Evolutionary conservation across 2,113 vertebrate genomes (phyloP), one percentile per base, ranked within the genome.

Genomic region (Taxidea taxus): DNA sequence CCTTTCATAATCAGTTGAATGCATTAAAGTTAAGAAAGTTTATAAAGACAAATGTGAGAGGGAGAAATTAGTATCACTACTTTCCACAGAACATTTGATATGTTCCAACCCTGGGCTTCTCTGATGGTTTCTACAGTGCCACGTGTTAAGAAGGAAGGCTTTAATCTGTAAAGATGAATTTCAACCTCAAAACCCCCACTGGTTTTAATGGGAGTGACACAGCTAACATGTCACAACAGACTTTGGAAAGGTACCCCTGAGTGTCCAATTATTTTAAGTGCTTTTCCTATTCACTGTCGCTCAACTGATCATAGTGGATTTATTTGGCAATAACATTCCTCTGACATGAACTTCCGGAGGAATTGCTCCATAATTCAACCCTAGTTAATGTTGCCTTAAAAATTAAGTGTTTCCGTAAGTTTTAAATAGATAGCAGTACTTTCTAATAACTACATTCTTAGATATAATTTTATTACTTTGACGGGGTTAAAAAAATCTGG

Each of bases 361-460:
- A 98, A 98, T 97, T 97, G 96, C 96, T 98, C 96, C 97, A 98
- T 98, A 98, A 99, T 98, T 99, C 98, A 99, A 95, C 96, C 90
- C 96, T 82, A 97, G 93, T 98, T 98, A 98, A 98, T 98, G 98
- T 97, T 97, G 81, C 95, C 98, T 98, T 98, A 98, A 92, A 98
- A 98, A 97, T 96, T 92, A 97, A 98, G 81, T 16, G 87, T 98
- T 99, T 99, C 98, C 97, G 94, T 98, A 98, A 98, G 97, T 98
- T 98, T 98, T 97, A 98, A 98, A 98, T 95, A 98, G 98, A 98
- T 98, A 98, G 98, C 95, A 96, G 97, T 96, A 98, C 96, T 99
- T 99, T 98, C 98, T 98, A 98, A 98, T 97, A 99, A 98, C 97
- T 98, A 98, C 91, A 96, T 98, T 98, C 97, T 98, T 98, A 97